A percentile compares a stretch with the other conserved stretches of the same genome.
These are phyloP conservation scores for Hylyphantes graminicola DNA, from an alignment of 1,140 invertebrate genomes.

Conservation along the genomic window DNA sequence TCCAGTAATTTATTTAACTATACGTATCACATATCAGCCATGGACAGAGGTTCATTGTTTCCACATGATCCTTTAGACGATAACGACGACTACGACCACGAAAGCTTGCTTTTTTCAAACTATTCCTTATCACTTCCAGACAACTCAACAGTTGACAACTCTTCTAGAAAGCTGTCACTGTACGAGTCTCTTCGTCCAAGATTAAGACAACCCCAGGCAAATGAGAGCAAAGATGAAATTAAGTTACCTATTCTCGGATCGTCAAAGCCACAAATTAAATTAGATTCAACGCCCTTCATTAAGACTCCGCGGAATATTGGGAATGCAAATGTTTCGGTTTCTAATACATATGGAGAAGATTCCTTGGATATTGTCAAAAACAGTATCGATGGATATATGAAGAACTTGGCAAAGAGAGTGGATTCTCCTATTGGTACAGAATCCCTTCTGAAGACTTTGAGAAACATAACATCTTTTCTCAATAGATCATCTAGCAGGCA, in stretches of 20 bases:
- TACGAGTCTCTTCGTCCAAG: conserved; percentile 26
- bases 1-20: conserved; percentile 27
- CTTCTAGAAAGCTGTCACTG: conserved; percentile 11
- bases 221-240: not conserved
- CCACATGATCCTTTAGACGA: conserved; percentile 19
- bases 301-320: too few species aligned
- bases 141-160: not conserved
- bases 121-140: not conserved
- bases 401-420: not conserved
- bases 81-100: not conserved
- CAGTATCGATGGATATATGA: too few species aligned
- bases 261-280: too few species aligned
- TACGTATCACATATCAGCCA: conserved; percentile 24
- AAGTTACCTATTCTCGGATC: not conserved
- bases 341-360: too few species aligned
- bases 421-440: not conserved
- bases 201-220: not conserved
- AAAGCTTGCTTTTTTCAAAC: not conserved
- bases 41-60: conserved; percentile 30
- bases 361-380: too few species aligned
- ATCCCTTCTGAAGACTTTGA: too few species aligned
- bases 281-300: too few species aligned
- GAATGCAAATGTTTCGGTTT: too few species aligned
- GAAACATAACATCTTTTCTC: not conserved
- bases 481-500: not conserved